These are phyloP conservation scores for Bedellia somnulentella DNA, from an alignment of 2,888 invertebrate genomes.

Conservation along the genomic window DNA sequence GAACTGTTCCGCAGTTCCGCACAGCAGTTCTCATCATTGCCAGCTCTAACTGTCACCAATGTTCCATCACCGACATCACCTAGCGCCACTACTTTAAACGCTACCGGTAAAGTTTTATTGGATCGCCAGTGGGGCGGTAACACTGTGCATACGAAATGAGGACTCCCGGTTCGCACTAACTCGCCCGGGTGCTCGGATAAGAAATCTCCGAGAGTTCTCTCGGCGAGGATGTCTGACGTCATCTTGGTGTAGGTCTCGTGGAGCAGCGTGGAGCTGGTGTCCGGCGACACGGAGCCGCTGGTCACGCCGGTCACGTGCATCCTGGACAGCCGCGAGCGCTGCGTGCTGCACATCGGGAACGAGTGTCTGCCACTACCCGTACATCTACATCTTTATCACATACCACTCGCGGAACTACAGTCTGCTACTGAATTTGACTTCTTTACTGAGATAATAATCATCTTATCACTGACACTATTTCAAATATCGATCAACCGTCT, in stretches of 20 bases:
- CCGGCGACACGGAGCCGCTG: conserved; percentile 66
- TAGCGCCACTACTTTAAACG: conserved; percentile 94
- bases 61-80: conserved; percentile 96
- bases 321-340: conserved; percentile 52
- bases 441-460: no score
- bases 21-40: conserved; percentile 97
- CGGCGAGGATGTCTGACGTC: conserved; percentile 88
- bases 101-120: conserved; percentile 96
- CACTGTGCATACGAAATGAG: conserved; percentile 93
- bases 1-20: conserved; percentile 94
- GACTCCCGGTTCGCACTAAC: conserved; percentile 88
- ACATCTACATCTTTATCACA: conserved; percentile 17
- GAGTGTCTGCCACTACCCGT: conserved; percentile 30
- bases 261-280: conserved; percentile 70
- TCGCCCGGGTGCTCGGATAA: conserved; percentile 90
- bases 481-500: conserved; percentile 11
- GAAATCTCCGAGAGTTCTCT: conserved; percentile 83
- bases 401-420: background rate
- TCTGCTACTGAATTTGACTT: no score
- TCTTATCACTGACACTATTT: conserved; percentile 20
- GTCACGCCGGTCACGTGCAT: conserved; percentile 56
- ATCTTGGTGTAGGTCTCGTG: conserved; percentile 86
- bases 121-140: conserved; percentile 97
- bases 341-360: conserved; percentile 56
- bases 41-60: conserved; percentile 91